A percentile compares a stretch with the other conserved stretches of the same genome.
Conservation (phyloP, 2,888 invertebrate genomes). For the Nymphalis polychloros region DNA sequence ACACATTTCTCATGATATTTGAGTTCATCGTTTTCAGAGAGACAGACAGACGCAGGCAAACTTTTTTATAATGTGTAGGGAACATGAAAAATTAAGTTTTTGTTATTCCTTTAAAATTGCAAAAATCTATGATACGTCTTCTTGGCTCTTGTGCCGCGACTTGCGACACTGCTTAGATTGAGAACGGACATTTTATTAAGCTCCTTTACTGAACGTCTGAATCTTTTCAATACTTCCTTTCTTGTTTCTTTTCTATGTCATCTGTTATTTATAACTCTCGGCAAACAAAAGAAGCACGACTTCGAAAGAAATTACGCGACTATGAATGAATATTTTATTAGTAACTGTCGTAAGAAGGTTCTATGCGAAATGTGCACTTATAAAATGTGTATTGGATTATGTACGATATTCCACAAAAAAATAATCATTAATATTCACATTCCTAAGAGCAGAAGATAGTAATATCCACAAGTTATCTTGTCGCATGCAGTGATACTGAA, state of each 20-base stretch:
- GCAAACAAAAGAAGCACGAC: constrained; percentile 4
- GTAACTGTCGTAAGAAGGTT: neutral
- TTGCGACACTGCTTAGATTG: constrained; percentile 5
- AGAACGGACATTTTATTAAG: constrained; percentile 2
- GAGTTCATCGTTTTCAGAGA: no score
- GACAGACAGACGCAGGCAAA: no score
- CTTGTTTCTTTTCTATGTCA: constrained; percentile 2
- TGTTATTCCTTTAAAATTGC: no score
- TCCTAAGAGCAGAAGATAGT: neutral
- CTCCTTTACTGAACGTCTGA: constrained; percentile 6
- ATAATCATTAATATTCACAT: no score
- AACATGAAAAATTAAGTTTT: no score
- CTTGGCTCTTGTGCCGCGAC: no score
- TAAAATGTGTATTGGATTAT: no score
- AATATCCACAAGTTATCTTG: neutral
- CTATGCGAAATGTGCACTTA: neutral
- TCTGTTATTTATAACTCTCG: constrained; percentile 7
- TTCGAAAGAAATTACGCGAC: constrained; percentile 8
- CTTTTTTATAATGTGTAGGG: no score
- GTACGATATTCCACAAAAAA: no score
- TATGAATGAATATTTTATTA: constrained; percentile 15
- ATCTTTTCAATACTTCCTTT: constrained; percentile 5
- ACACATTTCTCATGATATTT: no score
- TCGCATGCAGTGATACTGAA: neutral
- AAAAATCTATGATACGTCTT: no score